Base-by-base conservation (phyloP, 2,888 invertebrate species). In the Standfussiana lucernea region DNA sequence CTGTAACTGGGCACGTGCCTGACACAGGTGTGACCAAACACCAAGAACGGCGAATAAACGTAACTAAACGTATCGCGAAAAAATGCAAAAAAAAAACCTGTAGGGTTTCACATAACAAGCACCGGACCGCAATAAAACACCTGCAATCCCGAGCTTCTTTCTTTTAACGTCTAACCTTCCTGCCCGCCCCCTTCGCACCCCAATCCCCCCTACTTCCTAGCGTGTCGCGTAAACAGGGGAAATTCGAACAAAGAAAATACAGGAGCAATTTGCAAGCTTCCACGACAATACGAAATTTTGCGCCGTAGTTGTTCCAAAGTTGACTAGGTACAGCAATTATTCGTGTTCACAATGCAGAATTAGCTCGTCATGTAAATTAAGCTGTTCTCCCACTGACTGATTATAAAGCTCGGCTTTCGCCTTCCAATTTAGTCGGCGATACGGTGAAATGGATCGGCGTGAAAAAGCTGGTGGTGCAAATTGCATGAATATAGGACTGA, bases 61-160 rank as follows among this genome's bases (percentile, higher is more conserved):
- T 83, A 86, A 83, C 72, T 77, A 82, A 88, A 77, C 45, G 56
- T 50, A 86, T 77, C 69, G 72, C 70, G 83, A 85, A 84, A 76
- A 84, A 84, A 88, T 77, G 80, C 77, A 84, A 83, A 88, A 84
- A 79, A 87, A 86, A 85, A 88, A 91, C 84, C 79, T 90, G 87
- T 86, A 89, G 83, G 91, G 90, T 88, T 93, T 92, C 91, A 82
- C 90, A 84, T 86, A 90, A 90, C 88, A 90, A 91, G 88, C 87
- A 79, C 86, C 88, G 86, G 87, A 89, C 91, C 91, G 90, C 92
- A 89, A 91, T 91, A 92, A 92, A 93, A 92, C 90, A 93, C 92
- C 90, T 90, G 90, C 89, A 87, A 89, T 89, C 83, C 87, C 79
- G 79, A 84, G 83, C 81, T 89, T 89, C 88, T 87, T 88, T 88